Base-by-base conservation (phyloP, 1,140 invertebrate genomes). In the Brachionus rubens region DNA sequence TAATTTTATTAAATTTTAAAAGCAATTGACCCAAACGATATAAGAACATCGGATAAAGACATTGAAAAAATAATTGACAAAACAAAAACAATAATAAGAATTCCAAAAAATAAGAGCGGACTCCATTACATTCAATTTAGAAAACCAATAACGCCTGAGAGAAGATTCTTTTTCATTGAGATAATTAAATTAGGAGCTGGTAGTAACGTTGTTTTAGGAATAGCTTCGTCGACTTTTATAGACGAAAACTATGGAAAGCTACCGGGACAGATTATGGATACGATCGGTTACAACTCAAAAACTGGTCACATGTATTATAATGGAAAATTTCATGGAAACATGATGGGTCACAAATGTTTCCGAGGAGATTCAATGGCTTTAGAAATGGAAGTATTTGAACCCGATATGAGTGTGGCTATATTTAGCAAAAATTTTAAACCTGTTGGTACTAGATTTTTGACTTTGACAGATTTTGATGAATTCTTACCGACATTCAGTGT, bases 331-430 rank as follows among this genome's bases (percentile, higher is more conserved):
- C 77, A 80, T 59, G 81, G 81, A 6, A 80, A 82, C 77, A 79
- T 79, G 26, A 50, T 75, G 19, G 83, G 81, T 24, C 79, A 81
- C 43, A 79, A 80, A 78, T 81, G 79, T 77, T 41, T 70, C 24
- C 79, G 80, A 79, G 82, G 82, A 82, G 83, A 84, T 75, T 79
- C 79, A 6, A 78, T 83, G 54, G 81, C 79, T 7, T 40, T 83
- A 4, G 79, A 83, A 77, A 75, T 83, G 43, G 79, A 78, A 76
- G 77, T 76, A 3, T 81, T 83, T 78, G 79, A 79, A 26, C 77
- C 78, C 21, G 76, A 79, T 26, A 80, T 79, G 78, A 79, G 78
- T 40, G 79, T 82, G 9, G 78, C 68, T 21, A 52, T 81, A 48
- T 81, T 81, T 47, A 80, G 70, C 30, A 80, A 79, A 47, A 82